Conservation (phyloP, 2,113 vertebrate species). For the Guaruba guarouba region DNA sequence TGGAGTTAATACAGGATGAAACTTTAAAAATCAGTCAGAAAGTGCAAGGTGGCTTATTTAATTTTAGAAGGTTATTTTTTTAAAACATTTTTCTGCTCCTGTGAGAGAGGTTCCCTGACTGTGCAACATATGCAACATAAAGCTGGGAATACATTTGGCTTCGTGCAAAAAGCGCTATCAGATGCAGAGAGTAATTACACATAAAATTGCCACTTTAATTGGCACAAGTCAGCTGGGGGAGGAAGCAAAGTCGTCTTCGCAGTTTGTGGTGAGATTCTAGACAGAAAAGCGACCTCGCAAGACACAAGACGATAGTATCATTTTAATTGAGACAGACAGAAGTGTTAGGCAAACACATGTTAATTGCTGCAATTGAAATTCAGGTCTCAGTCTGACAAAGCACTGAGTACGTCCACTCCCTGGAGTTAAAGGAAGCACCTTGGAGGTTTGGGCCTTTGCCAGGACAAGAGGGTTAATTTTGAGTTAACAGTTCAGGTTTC, state of each 20-base stretch:
- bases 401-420: conserved; percentile 13
- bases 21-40: background rate
- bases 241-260: background rate
- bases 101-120: background rate
- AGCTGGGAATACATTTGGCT: background rate
- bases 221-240: conserved; percentile 1
- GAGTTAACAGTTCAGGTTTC: conserved; percentile 36
- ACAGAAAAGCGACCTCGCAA: conserved; percentile 39
- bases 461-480: conserved; percentile 24
- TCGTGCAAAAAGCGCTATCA: background rate
- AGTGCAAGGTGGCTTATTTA: background rate
- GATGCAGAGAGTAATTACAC: conserved; percentile 30
- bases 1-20: background rate
- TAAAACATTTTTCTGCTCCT: background rate
- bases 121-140: background rate
- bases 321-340: conserved; percentile 60
- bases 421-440: conserved; percentile 55
- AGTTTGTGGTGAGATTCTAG: conserved; percentile 2
- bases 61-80: background rate
- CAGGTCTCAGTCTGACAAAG: conserved; percentile 44
- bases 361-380: conserved; percentile 49
- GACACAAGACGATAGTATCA: conserved; percentile 55
- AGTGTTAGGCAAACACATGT: conserved; percentile 39
- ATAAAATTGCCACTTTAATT: conserved; percentile 43
- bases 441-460: conserved; percentile 40